phyloP scores from a whole-genome alignment of 2,113 vertebrate genomes.

The Chloebia gouldiae region DNA sequence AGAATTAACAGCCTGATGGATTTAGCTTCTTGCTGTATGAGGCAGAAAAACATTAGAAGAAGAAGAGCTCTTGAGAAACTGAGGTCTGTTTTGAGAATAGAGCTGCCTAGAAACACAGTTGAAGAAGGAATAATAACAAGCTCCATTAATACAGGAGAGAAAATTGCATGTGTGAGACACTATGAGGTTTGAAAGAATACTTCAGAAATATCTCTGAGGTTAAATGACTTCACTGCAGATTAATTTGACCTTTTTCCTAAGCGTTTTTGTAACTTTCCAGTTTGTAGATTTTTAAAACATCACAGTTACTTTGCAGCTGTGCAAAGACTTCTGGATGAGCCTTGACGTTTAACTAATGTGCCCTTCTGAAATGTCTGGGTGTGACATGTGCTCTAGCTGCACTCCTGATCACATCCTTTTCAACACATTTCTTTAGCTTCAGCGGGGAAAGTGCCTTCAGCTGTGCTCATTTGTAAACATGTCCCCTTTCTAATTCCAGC shows the following conservation, averaged over 20 bases:
- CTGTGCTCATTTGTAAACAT: not conserved
- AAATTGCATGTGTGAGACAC: not conserved
- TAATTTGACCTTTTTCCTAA: not conserved
- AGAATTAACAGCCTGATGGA: not conserved
- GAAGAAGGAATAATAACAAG: not conserved
- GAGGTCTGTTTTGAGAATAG: not conserved
- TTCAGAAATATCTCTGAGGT: not conserved
- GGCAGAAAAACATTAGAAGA: not conserved
- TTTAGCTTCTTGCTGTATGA: not conserved
- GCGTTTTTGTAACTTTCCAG: not conserved
- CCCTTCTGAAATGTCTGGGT: conserved; percentile 18
- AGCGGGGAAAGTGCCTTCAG: not conserved
- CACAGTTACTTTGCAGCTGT: not conserved
- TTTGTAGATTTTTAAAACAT: not conserved
- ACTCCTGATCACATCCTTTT: not conserved
- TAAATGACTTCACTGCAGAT: not conserved
- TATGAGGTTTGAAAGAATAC: not conserved
- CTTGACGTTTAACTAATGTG: not conserved
- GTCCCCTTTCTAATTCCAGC: not conserved
- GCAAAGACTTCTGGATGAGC: not conserved
- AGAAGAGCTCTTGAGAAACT: not conserved
- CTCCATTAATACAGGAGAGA: not conserved
- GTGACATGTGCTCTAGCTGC: not conserved
- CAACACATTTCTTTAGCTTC: not conserved
- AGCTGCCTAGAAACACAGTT: not conserved